Evolutionary conservation across 2,888 invertebrate genomes (phyloP).

Genomic region (Onthophagus sagittarius): DNA sequence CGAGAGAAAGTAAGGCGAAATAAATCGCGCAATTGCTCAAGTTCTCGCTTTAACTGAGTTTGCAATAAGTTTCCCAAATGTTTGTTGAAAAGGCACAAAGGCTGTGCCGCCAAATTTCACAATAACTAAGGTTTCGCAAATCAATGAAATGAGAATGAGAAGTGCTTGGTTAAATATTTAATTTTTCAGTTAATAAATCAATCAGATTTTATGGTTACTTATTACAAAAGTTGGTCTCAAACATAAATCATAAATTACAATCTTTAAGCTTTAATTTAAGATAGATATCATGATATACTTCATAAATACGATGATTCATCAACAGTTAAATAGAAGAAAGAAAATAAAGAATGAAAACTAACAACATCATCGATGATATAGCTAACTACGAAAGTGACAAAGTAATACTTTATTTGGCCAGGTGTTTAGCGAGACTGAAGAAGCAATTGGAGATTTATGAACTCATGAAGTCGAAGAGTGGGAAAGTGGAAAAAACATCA

Average conservation of each 20-base stretch:
- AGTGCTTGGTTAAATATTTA: too few relatives aligned
- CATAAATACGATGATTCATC: too few relatives aligned
- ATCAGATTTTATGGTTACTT: too few relatives aligned
- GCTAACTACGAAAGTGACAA: too few relatives aligned
- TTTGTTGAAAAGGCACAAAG: background rate
- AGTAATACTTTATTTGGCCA: slow-evolving; percentile 19
- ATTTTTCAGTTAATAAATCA: too few relatives aligned
- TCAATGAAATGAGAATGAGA: too few relatives aligned
- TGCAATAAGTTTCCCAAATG: background rate
- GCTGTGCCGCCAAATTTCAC: background rate
- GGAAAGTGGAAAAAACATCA: too few relatives aligned
- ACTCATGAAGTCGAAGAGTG: slow-evolving; percentile 17
- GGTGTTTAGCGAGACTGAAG: slow-evolving; percentile 19
- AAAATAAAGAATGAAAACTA: too few relatives aligned
- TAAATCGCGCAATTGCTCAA: background rate
- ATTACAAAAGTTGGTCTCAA: too few relatives aligned
- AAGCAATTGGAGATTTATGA: slow-evolving; percentile 20
- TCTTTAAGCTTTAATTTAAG: background rate
- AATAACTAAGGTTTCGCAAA: too few relatives aligned
- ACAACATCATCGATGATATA: slow-evolving; percentile 31
- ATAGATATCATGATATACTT: background rate
- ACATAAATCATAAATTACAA: background rate
- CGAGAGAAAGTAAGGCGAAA: background rate
- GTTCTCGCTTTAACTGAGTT: background rate
- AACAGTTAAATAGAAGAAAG: too few relatives aligned